Evolutionary conservation across 2,797 vertebrate species (phyloP).

Genomic region (Microtus obscurus): DNA sequence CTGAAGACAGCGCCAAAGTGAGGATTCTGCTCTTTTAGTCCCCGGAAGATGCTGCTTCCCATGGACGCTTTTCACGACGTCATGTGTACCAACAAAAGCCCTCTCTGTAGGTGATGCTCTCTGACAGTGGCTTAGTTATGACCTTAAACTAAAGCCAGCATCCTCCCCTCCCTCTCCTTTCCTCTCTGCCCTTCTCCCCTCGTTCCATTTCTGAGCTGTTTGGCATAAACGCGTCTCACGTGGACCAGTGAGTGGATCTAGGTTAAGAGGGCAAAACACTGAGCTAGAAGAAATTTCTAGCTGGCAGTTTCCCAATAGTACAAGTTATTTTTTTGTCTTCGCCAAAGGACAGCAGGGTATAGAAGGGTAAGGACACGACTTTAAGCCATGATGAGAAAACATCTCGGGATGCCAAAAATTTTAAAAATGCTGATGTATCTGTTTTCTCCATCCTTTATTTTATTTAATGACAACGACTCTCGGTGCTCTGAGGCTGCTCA

Average conservation of each 20-base stretch:
- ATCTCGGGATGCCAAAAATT: neutral
- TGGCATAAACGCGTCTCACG: neutral
- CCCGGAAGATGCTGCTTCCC: neutral
- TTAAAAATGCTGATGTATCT: neutral
- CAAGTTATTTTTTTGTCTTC: neutral
- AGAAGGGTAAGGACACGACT: neutral
- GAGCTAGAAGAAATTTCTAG: conserved; percentile 30
- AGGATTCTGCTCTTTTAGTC: neutral
- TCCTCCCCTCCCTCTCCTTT: neutral
- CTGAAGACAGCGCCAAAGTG: neutral
- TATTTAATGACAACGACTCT: neutral
- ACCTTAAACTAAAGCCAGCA: neutral
- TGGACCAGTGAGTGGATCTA: neutral
- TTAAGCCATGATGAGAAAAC: neutral
- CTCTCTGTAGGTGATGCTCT: neutral
- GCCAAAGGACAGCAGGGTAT: neutral
- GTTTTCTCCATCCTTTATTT: neutral
- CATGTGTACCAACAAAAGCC: neutral
- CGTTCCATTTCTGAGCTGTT: conserved; percentile 13
- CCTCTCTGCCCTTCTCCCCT: neutral
- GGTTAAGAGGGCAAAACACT: conserved; percentile 30
- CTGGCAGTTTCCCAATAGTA: conserved; percentile 4
- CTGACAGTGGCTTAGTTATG: neutral
- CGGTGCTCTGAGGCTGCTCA: too few relatives aligned
- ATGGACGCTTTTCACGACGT: neutral